Conservation (phyloP, 2,113 vertebrate genomes). For the Hippoglossus stenolepis region DNA sequence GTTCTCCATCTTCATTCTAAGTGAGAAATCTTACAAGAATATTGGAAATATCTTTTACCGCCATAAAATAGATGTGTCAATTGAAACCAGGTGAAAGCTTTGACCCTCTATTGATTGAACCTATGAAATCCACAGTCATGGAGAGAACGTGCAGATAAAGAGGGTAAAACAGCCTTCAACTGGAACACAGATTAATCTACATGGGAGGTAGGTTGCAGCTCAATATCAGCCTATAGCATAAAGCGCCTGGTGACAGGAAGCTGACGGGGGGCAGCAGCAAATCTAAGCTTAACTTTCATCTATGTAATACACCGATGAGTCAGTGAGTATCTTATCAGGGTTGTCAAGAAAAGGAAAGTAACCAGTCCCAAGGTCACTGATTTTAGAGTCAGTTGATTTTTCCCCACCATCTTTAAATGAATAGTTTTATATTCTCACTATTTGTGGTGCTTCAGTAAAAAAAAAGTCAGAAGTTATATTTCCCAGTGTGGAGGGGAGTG, state of each 20-base stretch:
- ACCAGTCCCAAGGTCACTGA: too few species aligned
- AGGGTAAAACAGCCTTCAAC: conserved; percentile 25
- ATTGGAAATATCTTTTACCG: conserved; percentile 20
- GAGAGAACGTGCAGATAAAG: conserved; percentile 13
- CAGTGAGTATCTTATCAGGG: not conserved
- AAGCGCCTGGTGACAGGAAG: conserved; percentile 9
- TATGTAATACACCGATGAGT: not conserved
- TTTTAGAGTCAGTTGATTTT: too few species aligned
- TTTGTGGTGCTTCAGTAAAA: too few species aligned
- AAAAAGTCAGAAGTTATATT: too few species aligned
- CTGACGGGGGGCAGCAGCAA: not conserved
- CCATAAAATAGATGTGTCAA: conserved; percentile 49
- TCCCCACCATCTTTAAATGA: not conserved
- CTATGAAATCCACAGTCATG: conserved; percentile 52
- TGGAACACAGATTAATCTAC: conserved; percentile 43
- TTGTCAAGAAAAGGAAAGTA: not conserved
- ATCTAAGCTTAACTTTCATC: conserved; percentile 5
- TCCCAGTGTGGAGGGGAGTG: too few species aligned
- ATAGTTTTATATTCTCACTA: not conserved
- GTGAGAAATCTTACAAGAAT: not conserved
- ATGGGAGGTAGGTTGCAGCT: conserved; percentile 27
- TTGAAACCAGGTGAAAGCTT: conserved; percentile 48
- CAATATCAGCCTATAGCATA: conserved; percentile 20
- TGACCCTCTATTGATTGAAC: conserved; percentile 45
- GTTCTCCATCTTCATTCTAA: conserved; percentile 33